Percentiles rank a stretch among this genome's conserved stretches.
These are phyloP conservation scores for Apis laboriosa DNA, from an alignment of 1,140 invertebrate species.

Conservation along the genomic window DNA sequence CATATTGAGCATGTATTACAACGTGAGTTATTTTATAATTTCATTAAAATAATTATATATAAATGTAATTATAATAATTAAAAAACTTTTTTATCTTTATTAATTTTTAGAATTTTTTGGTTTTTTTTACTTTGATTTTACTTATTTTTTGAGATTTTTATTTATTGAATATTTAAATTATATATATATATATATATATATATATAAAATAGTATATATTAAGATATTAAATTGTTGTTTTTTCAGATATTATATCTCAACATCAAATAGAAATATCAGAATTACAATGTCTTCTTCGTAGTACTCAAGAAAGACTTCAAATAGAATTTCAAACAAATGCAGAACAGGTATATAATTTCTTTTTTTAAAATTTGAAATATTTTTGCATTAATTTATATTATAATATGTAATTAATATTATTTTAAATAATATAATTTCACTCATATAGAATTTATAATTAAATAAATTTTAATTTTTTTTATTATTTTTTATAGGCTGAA, in stretches of 20 bases:
- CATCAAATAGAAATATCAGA: slow-evolving; percentile 83
- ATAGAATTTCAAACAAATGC: slow-evolving; percentile 84
- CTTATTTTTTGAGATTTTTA: too few relatives aligned
- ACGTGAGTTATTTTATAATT: slow-evolving; percentile 80
- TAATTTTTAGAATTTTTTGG: too few relatives aligned
- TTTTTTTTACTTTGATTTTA: too few relatives aligned
- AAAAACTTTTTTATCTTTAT: too few relatives aligned
- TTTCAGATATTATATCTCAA: slow-evolving; percentile 84
- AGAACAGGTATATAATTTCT: slow-evolving; percentile 76
- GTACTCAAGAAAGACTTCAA: slow-evolving; percentile 83
- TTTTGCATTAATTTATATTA: background rate
- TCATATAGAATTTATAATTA: background rate
- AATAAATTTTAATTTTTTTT: background rate
- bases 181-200: too few relatives aligned
- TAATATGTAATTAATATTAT: too few relatives aligned
- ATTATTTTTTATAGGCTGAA: slow-evolving; percentile 76
- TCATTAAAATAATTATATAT: background rate
- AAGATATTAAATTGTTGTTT: background rate
- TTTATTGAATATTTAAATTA: too few relatives aligned
- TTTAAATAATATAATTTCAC: background rate
- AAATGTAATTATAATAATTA: slow-evolving; percentile 11
- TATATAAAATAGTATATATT: background rate
- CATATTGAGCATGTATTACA: slow-evolving; percentile 85
- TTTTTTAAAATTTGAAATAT: background rate
- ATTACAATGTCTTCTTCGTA: slow-evolving; percentile 83